Base-by-base conservation (phyloP, 2,113 vertebrate species). In the Edolisoma coerulescens region DNA sequence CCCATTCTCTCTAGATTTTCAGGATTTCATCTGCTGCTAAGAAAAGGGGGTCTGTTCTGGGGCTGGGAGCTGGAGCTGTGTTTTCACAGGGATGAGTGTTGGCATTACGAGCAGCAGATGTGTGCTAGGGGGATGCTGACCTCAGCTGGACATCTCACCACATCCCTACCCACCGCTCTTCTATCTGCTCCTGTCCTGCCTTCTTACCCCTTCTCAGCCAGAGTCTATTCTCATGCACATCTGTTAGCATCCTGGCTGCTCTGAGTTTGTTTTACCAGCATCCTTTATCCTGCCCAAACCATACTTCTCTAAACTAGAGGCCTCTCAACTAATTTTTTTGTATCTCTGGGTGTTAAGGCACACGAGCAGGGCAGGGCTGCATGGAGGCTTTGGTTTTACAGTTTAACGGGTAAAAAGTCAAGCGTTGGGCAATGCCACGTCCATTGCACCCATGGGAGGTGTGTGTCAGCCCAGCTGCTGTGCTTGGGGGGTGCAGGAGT, bases 91-190 rank as follows among this genome's bases (percentile, higher is more conserved):
- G 42, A 32, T 1, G 2, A 45, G 13, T 3, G 4, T 12, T 39
- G 49, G 63, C 9, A 35, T 20, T 10, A 1, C 0, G 1, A 53
- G 68, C 21, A 2, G 73, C 2, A 49, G 57, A 57, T 13, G 11
- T 19, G 23, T 16, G 13, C 0, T 3, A 65, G 26, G 35, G 28
- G 19, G 23, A 26, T 71, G 56, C 57, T 79, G 56, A n/a, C 4
- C 30, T 42, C 6, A 5, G 52, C 44, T 15, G 35, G 39, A 61
- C 56, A 82, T 54, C 63, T 79, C 14, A 3, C 26, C 1, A 2
- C 37, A 30, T 53, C 33, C 86, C 44, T 37, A 8, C 22, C 7
- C 2, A 4, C 33, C 1, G 10, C 69, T 78, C 10, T 56, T 61
- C 41, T 41, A 8, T 53, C 90, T 71, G 52, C 73, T 84, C 60